phyloP scores from a whole-genome alignment of 64 coral and sea anemone species.

The Platygyra sinensis region DNA sequence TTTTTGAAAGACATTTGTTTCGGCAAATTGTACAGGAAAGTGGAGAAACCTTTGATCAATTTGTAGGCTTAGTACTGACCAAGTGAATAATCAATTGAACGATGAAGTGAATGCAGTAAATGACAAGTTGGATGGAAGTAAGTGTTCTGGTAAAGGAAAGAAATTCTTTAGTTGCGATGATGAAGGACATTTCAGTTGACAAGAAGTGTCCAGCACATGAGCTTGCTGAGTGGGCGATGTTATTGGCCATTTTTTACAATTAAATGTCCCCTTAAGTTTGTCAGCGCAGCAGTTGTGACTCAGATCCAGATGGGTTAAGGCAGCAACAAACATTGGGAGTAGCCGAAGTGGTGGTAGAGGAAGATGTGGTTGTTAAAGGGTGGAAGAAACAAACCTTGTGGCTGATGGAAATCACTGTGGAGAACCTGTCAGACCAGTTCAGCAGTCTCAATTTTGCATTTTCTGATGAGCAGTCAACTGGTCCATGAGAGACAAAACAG shows the following conservation, averaged over 20 bases:
- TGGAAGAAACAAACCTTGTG: not conserved
- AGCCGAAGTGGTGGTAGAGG: not conserved
- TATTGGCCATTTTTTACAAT: not conserved
- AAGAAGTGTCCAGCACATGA: not conserved
- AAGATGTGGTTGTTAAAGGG: not conserved
- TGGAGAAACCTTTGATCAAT: slow-evolving; percentile 50
- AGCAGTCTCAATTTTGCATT: not conserved
- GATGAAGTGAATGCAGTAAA: not conserved
- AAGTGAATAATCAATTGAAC: not conserved
- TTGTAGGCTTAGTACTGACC: not conserved
- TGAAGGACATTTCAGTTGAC: not conserved
- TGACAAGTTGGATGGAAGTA: not conserved
- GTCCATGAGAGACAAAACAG: not conserved
- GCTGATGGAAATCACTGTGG: not conserved
- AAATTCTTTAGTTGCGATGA: not conserved
- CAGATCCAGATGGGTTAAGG: not conserved
- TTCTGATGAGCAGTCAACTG: not conserved
- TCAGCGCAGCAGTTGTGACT: not conserved
- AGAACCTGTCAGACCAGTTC: not conserved
- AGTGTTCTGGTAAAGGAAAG: not conserved
- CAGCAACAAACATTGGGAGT: not conserved
- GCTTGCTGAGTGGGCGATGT: not conserved
- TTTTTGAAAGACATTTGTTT: slow-evolving; percentile 60
- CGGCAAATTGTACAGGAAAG: slow-evolving; percentile 16
- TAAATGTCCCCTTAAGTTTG: not conserved